These are phyloP conservation scores for Piscicola geometra DNA, from an alignment of 2,888 invertebrate species.

Conservation along the genomic window DNA sequence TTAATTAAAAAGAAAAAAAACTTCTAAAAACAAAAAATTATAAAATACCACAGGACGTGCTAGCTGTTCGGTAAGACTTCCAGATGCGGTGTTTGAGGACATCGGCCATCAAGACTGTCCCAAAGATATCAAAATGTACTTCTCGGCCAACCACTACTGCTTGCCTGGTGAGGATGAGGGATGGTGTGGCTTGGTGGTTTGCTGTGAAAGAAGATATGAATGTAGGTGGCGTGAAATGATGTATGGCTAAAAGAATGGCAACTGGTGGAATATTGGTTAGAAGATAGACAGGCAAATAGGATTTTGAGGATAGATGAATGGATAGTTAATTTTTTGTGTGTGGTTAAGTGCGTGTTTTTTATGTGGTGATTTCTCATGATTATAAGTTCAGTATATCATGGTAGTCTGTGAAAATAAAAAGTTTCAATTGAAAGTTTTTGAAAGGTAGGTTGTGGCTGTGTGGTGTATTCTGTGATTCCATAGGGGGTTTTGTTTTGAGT, in stretches of 20 bases:
- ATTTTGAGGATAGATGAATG: not conserved
- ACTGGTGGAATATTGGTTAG: not conserved
- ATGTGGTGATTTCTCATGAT: too few species aligned
- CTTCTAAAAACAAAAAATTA: not conserved
- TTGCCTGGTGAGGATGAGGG: constrained; percentile 27
- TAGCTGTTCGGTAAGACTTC: constrained; percentile 32
- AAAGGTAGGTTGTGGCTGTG: too few species aligned
- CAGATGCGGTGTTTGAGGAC: constrained; percentile 24
- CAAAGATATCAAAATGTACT: constrained; percentile 35
- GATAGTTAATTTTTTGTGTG: not conserved
- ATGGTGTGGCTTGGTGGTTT: not conserved
- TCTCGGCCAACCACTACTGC: constrained; percentile 33
- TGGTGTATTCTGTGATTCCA: too few species aligned
- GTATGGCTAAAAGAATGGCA: not conserved
- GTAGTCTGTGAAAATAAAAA: too few species aligned
- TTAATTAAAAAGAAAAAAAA: too few species aligned
- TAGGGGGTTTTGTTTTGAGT: too few species aligned
- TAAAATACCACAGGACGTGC: constrained; percentile 4
- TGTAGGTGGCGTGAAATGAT: not conserved
- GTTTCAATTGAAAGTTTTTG: too few species aligned
- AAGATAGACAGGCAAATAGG: not conserved
- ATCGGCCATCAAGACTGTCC: constrained; percentile 20
- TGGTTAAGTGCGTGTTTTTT: too few species aligned
- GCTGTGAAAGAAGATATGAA: not conserved
- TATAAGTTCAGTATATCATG: too few species aligned